phyloP scores from a whole-genome alignment of 2,113 vertebrate genomes.

The Fregetta grallaria region DNA sequence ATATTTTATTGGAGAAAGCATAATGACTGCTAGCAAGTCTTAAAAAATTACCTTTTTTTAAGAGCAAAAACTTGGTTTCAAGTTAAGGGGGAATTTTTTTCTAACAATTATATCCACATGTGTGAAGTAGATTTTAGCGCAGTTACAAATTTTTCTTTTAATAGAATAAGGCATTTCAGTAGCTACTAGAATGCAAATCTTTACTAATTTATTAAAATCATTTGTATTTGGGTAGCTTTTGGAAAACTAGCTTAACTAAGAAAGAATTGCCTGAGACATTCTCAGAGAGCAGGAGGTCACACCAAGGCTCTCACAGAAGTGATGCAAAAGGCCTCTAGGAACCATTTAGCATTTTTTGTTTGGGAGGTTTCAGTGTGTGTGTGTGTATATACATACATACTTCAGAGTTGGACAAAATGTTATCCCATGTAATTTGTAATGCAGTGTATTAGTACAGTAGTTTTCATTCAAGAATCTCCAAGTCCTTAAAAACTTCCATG shows the following conservation, averaged over 20 bases:
- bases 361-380: background rate
- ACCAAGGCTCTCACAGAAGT: background rate
- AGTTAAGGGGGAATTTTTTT: background rate
- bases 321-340: background rate
- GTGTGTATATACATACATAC: too few relatives aligned
- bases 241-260: background rate
- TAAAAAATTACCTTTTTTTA: background rate
- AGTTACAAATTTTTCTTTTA: background rate
- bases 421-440: background rate
- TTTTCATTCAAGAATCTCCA: background rate
- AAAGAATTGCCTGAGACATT: background rate
- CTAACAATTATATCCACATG: background rate
- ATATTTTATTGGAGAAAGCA: background rate
- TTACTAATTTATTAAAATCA: background rate
- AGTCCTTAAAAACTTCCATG: background rate
- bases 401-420: background rate
- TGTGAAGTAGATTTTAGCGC: background rate
- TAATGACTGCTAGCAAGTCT: background rate
- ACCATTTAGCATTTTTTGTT: background rate
- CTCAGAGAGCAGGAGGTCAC: background rate
- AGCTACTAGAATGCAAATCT: background rate
- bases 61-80: background rate
- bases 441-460: fast-evolving
- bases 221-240: background rate
- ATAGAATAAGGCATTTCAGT: background rate